Conservation (phyloP, 2,113 vertebrate genomes). For the Gnathonemus echidnorhynchus region DNA sequence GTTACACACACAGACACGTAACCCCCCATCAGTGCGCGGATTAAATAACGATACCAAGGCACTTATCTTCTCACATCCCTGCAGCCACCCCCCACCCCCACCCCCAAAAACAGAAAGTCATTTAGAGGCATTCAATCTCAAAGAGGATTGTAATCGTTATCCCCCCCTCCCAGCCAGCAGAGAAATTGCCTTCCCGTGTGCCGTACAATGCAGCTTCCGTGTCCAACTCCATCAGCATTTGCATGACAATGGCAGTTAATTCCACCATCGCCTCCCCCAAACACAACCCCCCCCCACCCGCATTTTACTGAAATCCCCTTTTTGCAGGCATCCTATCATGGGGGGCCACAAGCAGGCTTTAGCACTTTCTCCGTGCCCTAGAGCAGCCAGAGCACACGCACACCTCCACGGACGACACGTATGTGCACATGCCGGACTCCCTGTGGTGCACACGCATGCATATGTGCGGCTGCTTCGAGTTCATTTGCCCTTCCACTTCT, state of each 20-base stretch:
- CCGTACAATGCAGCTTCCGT: constrained; percentile 61
- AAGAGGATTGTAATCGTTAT: constrained; percentile 57
- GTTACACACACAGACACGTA: too few species aligned
- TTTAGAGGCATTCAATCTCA: constrained; percentile 66
- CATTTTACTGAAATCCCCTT: constrained; percentile 52
- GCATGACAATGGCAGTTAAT: constrained; percentile 73
- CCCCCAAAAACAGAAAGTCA: constrained; percentile 66
- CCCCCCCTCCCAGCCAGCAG: constrained; percentile 40
- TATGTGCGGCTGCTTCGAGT: background rate
- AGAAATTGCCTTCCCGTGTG: constrained; percentile 72
- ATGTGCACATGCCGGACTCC: background rate
- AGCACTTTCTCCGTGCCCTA: constrained; percentile 21
- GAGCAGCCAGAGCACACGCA: background rate
- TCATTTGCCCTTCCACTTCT: background rate
- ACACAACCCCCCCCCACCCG: constrained; percentile 23
- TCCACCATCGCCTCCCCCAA: constrained; percentile 54
- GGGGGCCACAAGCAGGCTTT: constrained; percentile 50
- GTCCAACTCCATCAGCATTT: constrained; percentile 66
- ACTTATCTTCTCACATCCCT: constrained; percentile 48
- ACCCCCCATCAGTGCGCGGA: constrained; percentile 15
- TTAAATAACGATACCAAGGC: constrained; percentile 49
- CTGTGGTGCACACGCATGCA: constrained; percentile 24
- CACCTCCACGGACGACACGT: background rate
- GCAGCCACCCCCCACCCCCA: constrained; percentile 36
- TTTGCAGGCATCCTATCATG: constrained; percentile 59